Evolutionary conservation across 1,140 invertebrate species (phyloP).

Genomic region (Holcopasites calliopsidis): DNA sequence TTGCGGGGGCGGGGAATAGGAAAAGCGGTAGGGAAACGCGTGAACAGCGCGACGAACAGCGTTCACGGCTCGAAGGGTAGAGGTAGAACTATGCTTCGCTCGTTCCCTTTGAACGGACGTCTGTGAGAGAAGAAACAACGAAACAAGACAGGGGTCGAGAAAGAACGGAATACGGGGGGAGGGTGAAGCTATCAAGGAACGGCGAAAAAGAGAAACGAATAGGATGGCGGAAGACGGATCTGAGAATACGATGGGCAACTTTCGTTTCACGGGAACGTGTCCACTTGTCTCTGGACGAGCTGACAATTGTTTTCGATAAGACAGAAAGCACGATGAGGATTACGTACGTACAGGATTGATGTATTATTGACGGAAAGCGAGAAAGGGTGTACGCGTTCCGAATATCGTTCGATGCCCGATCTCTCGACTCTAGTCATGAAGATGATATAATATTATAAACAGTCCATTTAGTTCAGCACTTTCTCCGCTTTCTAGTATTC

Average conservation of each 20-base stretch:
- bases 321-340: background rate
- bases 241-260: background rate
- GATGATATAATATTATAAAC: constrained; percentile 4
- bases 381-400: background rate
- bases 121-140: too few relatives aligned
- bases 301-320: background rate
- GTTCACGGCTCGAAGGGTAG: too few relatives aligned
- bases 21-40: too few relatives aligned
- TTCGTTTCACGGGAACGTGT: background rate
- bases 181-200: too few relatives aligned
- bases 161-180: too few relatives aligned
- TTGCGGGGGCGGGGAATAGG: too few relatives aligned
- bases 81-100: too few relatives aligned
- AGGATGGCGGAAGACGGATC: background rate
- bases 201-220: background rate
- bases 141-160: too few relatives aligned
- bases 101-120: too few relatives aligned
- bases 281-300: background rate
- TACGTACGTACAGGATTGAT: background rate
- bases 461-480: background rate
- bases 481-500: background rate
- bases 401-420: constrained; percentile 11
- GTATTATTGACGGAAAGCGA: background rate
- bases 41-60: too few relatives aligned
- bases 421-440: background rate